Conservation (phyloP, 1,140 invertebrate genomes). For the Akabosia matsudoensis region DNA sequence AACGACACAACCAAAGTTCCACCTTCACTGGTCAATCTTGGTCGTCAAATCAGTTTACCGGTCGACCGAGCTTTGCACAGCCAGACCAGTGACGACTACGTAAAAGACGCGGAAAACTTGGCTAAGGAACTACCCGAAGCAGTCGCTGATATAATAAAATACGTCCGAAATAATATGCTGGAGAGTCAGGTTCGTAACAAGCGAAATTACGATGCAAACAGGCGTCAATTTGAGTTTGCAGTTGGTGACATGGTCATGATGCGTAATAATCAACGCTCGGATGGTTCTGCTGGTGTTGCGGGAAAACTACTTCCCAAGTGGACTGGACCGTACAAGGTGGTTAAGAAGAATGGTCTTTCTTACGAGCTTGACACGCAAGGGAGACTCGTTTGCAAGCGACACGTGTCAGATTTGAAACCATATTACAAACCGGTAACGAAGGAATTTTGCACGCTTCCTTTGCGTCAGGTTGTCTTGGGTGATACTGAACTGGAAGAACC, state of each 20-base stretch:
- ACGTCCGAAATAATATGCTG: background rate
- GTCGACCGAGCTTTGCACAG: slow-evolving; percentile 26
- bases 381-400: background rate
- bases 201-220: background rate
- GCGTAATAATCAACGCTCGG: background rate
- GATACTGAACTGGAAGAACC: background rate
- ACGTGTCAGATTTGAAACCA: slow-evolving; percentile 20
- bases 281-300: background rate
- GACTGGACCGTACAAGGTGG: background rate
- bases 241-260: background rate
- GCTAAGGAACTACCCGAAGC: background rate
- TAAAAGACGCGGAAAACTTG: no score
- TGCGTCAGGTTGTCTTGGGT: background rate
- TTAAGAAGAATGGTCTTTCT: background rate
- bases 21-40: slow-evolving; percentile 51
- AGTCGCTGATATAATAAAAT: background rate
- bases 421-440: background rate
- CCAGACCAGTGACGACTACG: background rate
- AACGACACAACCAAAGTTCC: slow-evolving; percentile 49
- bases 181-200: background rate
- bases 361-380: background rate
- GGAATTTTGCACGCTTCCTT: background rate
- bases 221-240: background rate
- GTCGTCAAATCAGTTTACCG: slow-evolving; percentile 47
- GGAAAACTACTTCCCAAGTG: slow-evolving; percentile 4